Conservation (phyloP, 2,888 invertebrate genomes). For the Rhyacophila evoluta region DNA sequence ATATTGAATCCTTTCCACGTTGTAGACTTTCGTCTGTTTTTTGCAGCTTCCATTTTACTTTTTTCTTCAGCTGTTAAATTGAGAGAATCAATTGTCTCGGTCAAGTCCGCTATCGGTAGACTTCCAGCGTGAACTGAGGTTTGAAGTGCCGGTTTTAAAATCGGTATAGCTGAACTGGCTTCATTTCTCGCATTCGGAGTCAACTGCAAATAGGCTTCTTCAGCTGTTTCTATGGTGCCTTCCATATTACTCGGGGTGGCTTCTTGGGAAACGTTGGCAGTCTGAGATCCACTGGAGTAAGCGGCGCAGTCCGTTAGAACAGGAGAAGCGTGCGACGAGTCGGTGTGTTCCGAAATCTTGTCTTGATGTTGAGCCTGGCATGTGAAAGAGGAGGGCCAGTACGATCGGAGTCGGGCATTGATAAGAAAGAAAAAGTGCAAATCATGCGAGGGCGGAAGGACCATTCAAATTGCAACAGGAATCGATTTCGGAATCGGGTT, state of each 20-base stretch:
- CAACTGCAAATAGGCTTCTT: constrained; percentile 53
- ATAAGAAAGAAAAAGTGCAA: constrained; percentile 40
- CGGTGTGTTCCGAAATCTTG: constrained; percentile 47
- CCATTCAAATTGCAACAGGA: constrained; percentile 24
- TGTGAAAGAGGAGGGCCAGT: constrained; percentile 43
- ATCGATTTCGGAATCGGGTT: constrained; percentile 28
- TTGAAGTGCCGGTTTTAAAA: constrained; percentile 55
- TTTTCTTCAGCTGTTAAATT: constrained; percentile 59
- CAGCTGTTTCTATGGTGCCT: constrained; percentile 48
- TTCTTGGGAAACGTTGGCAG: constrained; percentile 56
- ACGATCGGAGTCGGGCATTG: constrained; percentile 34
- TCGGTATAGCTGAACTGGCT: constrained; percentile 45
- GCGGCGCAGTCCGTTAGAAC: background rate
- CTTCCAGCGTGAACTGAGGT: constrained; percentile 51
- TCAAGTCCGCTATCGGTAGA: constrained; percentile 58
- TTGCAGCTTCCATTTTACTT: constrained; percentile 63
- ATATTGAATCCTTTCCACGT: constrained; percentile 84
- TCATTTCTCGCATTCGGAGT: constrained; percentile 54
- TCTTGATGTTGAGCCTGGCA: constrained; percentile 49
- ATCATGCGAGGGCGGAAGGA: constrained; percentile 39
- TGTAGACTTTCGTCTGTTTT: constrained; percentile 74
- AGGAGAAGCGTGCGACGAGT: constrained; percentile 35
- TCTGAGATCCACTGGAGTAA: constrained; percentile 28
- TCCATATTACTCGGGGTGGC: constrained; percentile 39
- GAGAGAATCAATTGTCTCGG: constrained; percentile 55